Conservation (phyloP, 2,797 vertebrate genomes). For the Amblyraja radiata region DNA sequence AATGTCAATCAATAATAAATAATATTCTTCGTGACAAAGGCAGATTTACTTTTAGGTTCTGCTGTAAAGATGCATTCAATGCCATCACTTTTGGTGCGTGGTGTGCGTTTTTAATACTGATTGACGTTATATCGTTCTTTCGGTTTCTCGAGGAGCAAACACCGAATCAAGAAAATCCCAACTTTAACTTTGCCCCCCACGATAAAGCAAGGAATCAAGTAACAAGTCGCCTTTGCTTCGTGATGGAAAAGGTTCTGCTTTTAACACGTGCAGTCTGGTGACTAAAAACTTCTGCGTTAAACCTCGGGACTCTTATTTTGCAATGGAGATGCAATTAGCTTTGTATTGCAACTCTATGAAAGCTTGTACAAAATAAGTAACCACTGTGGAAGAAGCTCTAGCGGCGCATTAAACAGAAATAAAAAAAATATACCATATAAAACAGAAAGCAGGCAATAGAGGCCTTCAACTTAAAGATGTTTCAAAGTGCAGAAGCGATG, state of each 20-base stretch:
- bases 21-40: not conserved
- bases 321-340: conserved; percentile 47
- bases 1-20: not conserved
- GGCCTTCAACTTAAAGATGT: conserved; percentile 1
- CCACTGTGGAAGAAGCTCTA: conserved; percentile 13
- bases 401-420: conserved; percentile 31
- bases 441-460: conserved; percentile 4
- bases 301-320: conserved; percentile 58
- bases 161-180: not conserved
- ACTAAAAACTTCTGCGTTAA: conserved; percentile 41
- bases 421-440: conserved; percentile 5
- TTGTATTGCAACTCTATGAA: conserved; percentile 55
- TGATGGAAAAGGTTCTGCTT: conserved; percentile 36
- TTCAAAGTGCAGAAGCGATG: conserved; percentile 24
- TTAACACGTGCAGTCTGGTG: conserved; percentile 43
- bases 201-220: not conserved
- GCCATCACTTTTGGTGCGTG: not conserved
- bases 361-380: conserved; percentile 41
- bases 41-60: not conserved
- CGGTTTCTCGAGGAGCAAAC: not conserved
- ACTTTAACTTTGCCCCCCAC: not conserved
- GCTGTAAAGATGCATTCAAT: not conserved
- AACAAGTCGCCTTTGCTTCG: not conserved
- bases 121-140: not conserved
- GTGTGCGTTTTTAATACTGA: not conserved